Base-by-base conservation (phyloP, 1,140 invertebrate genomes). In the Drosophila lowei region DNA sequence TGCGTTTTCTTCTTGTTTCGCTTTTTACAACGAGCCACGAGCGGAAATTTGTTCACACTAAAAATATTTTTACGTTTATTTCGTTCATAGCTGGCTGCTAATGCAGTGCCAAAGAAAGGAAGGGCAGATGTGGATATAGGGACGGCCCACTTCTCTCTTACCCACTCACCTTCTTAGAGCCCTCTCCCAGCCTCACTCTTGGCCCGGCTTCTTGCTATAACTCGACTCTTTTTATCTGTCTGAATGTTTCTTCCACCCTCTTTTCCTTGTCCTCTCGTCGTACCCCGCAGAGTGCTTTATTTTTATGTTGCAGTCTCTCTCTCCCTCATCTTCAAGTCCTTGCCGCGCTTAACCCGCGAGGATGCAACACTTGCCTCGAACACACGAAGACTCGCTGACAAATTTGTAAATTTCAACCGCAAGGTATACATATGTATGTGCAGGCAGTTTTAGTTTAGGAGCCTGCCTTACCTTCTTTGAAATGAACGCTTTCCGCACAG, bases 11-110 rank as follows among this genome's bases (percentile, higher is more conserved):
- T 38, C 11, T 38, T 38, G 4, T 38, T 38, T 38, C 9, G 65
- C 78, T 64, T 77, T 80, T 81, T 57, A 43, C 63, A 68, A 49
- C 43, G 50, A 56, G 61, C 62, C 34, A 56, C 66, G 64, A 57
- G 62, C 79, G 28, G 42, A 28, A 70, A 83, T 84, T 84, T 83
- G 59, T 83, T 83, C 79, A 71, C 75, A 84, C 75, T 84, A 83
- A 74, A 84, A 84, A 84, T 86, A 84, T 86, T 84, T 84, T 73
- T 86, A 80, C 81, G 72, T 86, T 84, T 86, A 84, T 86, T 84
- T 84, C 81, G 72, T 81, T 86, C 73, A 84, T 81, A 86, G 80
- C 81, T 80, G 80, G 67, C 72, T 86, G 77, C 80, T 86, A 84
- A 84, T 84, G 80, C 81, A 86, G 72, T 77, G 77, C 57, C 67